Evolutionary conservation across 2,888 invertebrate species (phyloP).

Genomic region (Carpatolechia fugitivella): DNA sequence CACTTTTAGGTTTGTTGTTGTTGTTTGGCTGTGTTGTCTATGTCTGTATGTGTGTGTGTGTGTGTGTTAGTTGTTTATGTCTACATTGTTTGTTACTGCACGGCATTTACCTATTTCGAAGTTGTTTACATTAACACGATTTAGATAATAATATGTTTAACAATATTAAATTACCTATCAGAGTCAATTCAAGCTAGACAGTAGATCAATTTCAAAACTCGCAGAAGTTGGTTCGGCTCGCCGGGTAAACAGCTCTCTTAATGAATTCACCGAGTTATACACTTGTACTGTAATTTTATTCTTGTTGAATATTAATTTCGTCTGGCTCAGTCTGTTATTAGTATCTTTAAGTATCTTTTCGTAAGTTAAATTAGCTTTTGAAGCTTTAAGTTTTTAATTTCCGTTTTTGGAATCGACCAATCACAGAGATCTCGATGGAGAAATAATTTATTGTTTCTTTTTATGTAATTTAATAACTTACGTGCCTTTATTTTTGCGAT

Average conservation of each 20-base stretch:
- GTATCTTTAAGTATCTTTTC: not conserved
- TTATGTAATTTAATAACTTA: too few relatives aligned
- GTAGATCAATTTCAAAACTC: conserved; percentile 43
- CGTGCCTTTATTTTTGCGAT: too few relatives aligned
- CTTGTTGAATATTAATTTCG: conserved; percentile 5
- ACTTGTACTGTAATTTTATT: conserved; percentile 7
- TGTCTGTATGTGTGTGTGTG: too few relatives aligned
- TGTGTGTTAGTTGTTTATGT: too few relatives aligned
- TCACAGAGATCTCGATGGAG: not conserved
- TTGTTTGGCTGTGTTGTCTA: too few relatives aligned
- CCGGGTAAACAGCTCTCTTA: conserved; percentile 40
- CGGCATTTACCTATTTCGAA: too few relatives aligned
- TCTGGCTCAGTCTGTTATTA: not conserved
- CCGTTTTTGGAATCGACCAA: not conserved
- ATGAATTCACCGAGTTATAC: conserved; percentile 42
- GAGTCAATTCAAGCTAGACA: conserved; percentile 24
- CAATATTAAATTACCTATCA: too few relatives aligned
- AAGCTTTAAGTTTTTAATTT: not conserved
- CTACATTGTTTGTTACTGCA: too few relatives aligned
- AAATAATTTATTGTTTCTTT: not conserved
- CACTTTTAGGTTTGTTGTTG: too few relatives aligned
- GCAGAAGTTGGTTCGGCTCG: conserved; percentile 33
- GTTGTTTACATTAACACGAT: too few relatives aligned
- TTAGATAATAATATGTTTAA: too few relatives aligned
- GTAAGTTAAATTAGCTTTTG: conserved; percentile 27